A percentile compares a stretch with the other conserved stretches of the same genome.
Conservation (phyloP, 2,797 vertebrate species). For the Enteromius argenteus region DNA sequence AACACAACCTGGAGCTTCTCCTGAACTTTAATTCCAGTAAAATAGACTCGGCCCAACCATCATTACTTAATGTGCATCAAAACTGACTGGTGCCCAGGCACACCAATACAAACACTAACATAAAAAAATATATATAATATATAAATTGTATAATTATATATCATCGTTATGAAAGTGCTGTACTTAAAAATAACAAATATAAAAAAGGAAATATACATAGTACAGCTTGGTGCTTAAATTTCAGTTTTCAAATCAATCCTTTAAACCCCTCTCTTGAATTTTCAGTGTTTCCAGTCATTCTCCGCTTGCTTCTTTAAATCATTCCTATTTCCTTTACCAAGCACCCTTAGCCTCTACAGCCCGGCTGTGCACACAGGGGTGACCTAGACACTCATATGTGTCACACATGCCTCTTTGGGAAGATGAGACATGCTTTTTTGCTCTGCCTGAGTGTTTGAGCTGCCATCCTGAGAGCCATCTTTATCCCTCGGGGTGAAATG, state of each 20-base stretch:
- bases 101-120: not conserved
- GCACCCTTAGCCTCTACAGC: not conserved
- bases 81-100: not conserved
- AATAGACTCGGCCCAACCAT: conserved; percentile 4
- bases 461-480: conserved; percentile 21
- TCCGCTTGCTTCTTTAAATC: not conserved
- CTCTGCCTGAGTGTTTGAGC: conserved; percentile 17
- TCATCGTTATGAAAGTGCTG: not conserved
- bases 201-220: not conserved
- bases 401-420: conserved; percentile 28
- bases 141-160: too few relatives aligned
- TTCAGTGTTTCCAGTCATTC: not conserved
- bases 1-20: conserved; percentile 1
- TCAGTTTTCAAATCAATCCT: conserved; percentile 14
- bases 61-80: not conserved
- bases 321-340: not conserved
- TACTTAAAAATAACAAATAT: not conserved
- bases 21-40: conserved; percentile 14
- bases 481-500: conserved; percentile 38
- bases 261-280: conserved; percentile 9
- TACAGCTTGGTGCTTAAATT: not conserved
- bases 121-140: too few relatives aligned
- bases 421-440: conserved; percentile 15
- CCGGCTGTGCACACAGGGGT: conserved; percentile 4
- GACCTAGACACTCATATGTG: conserved; percentile 20